Evolutionary conservation across 2,888 invertebrate species (phyloP), one percentile per base, ranked within the genome.

Genomic region (Amphipoea oculea): DNA sequence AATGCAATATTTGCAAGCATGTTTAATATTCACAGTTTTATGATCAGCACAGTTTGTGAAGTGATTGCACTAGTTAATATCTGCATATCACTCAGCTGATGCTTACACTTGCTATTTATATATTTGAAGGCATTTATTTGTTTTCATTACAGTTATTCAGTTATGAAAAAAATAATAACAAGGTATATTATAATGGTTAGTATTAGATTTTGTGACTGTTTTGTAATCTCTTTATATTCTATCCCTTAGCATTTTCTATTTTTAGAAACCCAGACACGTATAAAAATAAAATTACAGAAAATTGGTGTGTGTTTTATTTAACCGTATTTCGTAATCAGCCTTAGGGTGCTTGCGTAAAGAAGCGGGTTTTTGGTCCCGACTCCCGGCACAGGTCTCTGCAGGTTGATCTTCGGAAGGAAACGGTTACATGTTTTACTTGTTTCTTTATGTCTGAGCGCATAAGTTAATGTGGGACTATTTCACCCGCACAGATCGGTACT

Each of bases 231-330:
- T 94, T 94, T 94, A 93, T 95, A 94, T 95, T 95, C 92, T 95
- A 95, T 94, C 90, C 93, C 89, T 94, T 96, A 96, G 95, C 93
- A 92, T 95, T 94, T 95, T 96, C 95, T 95, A 95, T 96, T 96
- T 96, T 95, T 96, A 96, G 96, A 93, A 95, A 94, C 94, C 93
- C 93, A 93, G 93, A 95, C 94, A 94, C 93, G 89, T 92, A 92
- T 92, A 92, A 94, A 92, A 93, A 92, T 92, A 92, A 92, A 92
- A 91, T 87, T 92, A 92, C 89, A 89, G 91, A 92, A 92, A 90
- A 89, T 88, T 85, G 71, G 12, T 54, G 73, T 68, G 67, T 74
- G 83, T 89, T 88, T 90, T 88, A 86, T 84, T 86, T 67, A 1
- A 23, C 3, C 5, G 0, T 57, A 48, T 48, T 40, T 48, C 40